These are phyloP conservation scores for Epinotia bilunana DNA, from an alignment of 2,888 invertebrate genomes.

Conservation along the genomic window DNA sequence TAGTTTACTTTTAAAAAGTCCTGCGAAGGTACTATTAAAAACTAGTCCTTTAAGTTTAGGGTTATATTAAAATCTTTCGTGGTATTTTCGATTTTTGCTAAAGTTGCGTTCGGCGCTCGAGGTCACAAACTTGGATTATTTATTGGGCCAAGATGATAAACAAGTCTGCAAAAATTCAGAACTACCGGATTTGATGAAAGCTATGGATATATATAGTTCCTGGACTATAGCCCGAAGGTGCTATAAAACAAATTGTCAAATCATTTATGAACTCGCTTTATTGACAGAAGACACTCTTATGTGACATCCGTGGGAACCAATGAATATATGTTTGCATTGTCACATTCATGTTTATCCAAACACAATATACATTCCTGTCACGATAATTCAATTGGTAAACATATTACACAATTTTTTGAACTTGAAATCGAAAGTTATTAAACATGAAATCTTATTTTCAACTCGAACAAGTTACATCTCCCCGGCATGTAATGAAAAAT, in stretches of 20 bases:
- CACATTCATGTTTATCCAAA: neutral
- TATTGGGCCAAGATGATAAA: too few relatives aligned
- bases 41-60: too few relatives aligned
- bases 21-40: too few relatives aligned
- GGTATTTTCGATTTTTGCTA: too few relatives aligned
- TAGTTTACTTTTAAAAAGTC: too few relatives aligned
- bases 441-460: conserved; percentile 9
- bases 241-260: neutral
- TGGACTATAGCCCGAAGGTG: neutral
- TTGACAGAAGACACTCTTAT: neutral
- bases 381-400: conserved; percentile 1
- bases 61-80: too few relatives aligned
- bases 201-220: too few relatives aligned
- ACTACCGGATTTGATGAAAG: too few relatives aligned
- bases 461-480: neutral
- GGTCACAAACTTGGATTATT: too few relatives aligned
- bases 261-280: neutral
- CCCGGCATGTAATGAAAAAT: conserved; percentile 24
- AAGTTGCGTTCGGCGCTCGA: too few relatives aligned
- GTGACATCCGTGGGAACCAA: neutral
- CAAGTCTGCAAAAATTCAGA: too few relatives aligned
- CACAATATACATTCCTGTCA: neutral
- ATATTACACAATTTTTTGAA: neutral
- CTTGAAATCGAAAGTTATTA: neutral
- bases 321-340: conserved; percentile 1